Percentiles rank a stretch among this genome's conserved stretches.
Conservation (phyloP, 2,113 vertebrate species). For the Trichechus manatus region DNA sequence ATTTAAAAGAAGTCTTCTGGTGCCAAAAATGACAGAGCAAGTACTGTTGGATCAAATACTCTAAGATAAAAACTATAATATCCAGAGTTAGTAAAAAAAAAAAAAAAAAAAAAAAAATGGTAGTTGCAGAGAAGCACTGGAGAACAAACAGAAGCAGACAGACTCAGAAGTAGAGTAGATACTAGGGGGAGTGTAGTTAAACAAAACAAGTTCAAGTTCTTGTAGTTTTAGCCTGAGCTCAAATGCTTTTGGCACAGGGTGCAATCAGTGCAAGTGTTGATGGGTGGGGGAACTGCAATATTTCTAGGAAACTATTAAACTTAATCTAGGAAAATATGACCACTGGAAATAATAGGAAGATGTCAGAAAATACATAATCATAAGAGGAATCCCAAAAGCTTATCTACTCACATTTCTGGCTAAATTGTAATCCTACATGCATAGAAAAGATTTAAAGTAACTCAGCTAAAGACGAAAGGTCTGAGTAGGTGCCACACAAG, state of each 20-base stretch:
- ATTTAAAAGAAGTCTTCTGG: not conserved
- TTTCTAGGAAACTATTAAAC: not conserved
- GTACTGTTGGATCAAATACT: not conserved
- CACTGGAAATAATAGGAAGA: not conserved
- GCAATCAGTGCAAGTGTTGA: not conserved
- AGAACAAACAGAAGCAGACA: not conserved
- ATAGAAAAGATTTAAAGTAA: not conserved
- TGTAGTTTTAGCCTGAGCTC: not conserved
- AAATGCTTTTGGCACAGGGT: not conserved
- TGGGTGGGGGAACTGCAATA: not conserved
- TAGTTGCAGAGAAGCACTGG: not conserved
- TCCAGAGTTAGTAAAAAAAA: not conserved
- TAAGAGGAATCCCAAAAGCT: not conserved
- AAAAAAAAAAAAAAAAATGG: no score
- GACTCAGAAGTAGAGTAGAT: fast-evolving
- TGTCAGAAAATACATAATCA: not conserved
- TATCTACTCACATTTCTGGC: not conserved
- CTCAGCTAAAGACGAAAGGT: not conserved
- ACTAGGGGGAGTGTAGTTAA: not conserved
- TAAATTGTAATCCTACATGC: not conserved
- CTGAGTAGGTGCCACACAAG: not conserved
- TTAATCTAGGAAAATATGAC: not conserved
- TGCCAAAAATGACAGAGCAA: not conserved
- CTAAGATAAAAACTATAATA: not conserved
- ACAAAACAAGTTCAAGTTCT: not conserved